phyloP scores from a whole-genome alignment of 2,888 invertebrate genomes.

The Teinopalpus imperialis region DNA sequence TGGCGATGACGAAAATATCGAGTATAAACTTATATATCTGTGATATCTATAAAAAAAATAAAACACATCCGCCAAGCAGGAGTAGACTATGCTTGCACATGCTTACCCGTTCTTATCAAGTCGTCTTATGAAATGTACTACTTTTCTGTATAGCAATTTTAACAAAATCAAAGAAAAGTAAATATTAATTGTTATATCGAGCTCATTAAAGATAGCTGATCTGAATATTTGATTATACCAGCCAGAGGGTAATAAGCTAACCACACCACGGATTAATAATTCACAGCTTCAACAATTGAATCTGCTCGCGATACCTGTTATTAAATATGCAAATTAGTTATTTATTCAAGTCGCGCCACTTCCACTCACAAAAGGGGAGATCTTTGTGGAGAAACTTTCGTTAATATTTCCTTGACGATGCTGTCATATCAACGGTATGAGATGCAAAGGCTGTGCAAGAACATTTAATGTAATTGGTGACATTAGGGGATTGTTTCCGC shows the following conservation, averaged over 20 bases:
- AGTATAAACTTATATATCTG: no score
- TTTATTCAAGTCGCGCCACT: slow-evolving; percentile 67
- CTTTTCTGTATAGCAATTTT: no score
- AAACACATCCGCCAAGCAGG: no score
- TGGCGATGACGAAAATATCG: no score
- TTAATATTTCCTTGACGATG: slow-evolving; percentile 35
- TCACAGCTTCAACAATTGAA: slow-evolving; percentile 68
- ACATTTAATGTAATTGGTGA: not conserved
- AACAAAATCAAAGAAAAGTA: no score
- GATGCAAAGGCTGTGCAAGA: not conserved
- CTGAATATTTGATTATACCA: slow-evolving; percentile 68
- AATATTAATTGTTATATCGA: slow-evolving; percentile 32
- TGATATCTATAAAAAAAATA: no score
- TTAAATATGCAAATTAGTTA: slow-evolving; percentile 79
- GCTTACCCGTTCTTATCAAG: no score
- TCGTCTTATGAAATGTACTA: no score
- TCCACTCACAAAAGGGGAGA: slow-evolving; percentile 49
- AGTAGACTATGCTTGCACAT: no score
- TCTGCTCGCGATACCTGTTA: slow-evolving; percentile 68
- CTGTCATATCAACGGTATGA: slow-evolving; percentile 32
- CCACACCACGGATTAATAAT: slow-evolving; percentile 61
- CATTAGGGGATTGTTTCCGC: not conserved
- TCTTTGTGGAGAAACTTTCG: slow-evolving; percentile 40
- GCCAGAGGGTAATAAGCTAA: slow-evolving; percentile 61
- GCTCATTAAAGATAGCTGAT: slow-evolving; percentile 63